Evolutionary conservation across 2,113 vertebrate species (phyloP), one percentile per base, ranked within the genome.

Genomic region (Tychaedon coryphoeus): DNA sequence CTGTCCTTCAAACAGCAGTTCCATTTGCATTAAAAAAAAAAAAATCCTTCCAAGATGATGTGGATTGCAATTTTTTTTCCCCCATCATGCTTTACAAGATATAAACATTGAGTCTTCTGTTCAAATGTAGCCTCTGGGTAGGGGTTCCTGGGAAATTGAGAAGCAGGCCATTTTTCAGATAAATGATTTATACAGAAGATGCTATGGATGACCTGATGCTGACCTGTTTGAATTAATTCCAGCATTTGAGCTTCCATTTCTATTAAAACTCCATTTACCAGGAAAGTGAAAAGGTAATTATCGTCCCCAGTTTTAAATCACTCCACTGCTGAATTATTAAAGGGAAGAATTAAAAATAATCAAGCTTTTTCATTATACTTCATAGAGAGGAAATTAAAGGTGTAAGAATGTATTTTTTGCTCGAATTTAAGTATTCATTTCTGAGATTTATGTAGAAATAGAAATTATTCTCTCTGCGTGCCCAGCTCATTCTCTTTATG

Each of bases 301-400:
- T 96, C 94, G 67, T 96, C 93, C 96, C 93, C 82, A 88, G 97
- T 94, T 95, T 97, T 98, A 98, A 98, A 98, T 98, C 98, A 98
- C 97, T 97, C 96, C 42, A 23, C 96, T 58, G 20, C 92, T 98
- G 97, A 98, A 98, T 98, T 98, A 98, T 98, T 98, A 98, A 98
- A 98, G 95, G 92, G 47, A 96, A 97, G 97, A 98, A 98, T 98
- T 98, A 98, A 98, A 98, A 98, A 98, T 98, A 98, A 98, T 98
- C 98, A 98, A 97, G 93, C 97, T 97, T 97, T 98, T 97, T 97
- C 97, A 98, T 97, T 98, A 97, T 88, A 97, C 96, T 97, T 97
- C 97, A 97, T 97, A 97, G 97, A 97, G 94, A 95, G 97, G 97
- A 98, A 98, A 98, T 98, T 98, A 98, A 98, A 98, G 98, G 97